Percentiles rank a stretch among this genome's conserved stretches.
phyloP scores from a whole-genome alignment of 2,888 invertebrate genomes.

The Trichogramma evanescens region DNA sequence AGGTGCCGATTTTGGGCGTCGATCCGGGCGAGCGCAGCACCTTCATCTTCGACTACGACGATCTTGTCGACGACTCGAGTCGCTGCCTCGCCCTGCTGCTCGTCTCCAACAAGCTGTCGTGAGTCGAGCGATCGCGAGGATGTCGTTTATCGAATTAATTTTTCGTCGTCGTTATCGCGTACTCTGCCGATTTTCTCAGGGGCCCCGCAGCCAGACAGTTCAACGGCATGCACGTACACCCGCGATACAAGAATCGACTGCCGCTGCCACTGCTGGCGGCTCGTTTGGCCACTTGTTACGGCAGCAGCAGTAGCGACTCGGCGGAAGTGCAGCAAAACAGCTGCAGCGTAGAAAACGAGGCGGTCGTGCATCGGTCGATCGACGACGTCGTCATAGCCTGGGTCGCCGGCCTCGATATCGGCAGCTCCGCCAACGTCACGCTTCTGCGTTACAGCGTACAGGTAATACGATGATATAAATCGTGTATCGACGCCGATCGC shows the following conservation, averaged over 20 bases:
- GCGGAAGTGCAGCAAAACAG: slow-evolving; percentile 9
- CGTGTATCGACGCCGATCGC: neutral
- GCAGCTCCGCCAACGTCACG: slow-evolving; percentile 28
- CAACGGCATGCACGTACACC: slow-evolving; percentile 37
- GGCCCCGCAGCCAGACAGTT: slow-evolving; percentile 37
- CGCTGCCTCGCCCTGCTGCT: slow-evolving; percentile 40
- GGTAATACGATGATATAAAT: slow-evolving; percentile 24
- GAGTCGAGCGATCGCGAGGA: slow-evolving; percentile 24
- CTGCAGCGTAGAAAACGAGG: neutral
- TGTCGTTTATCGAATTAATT: neutral
- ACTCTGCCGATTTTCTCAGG: slow-evolving; percentile 21
- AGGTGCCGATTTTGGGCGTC: slow-evolving; percentile 43
- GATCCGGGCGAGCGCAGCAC: slow-evolving; percentile 40
- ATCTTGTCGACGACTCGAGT: slow-evolving; percentile 35
- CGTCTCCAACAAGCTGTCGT: slow-evolving; percentile 42
- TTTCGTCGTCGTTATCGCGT: too few species aligned
- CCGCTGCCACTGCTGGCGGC: slow-evolving; percentile 41
- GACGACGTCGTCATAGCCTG: slow-evolving; percentile 39
- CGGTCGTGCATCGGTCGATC: slow-evolving; percentile 20
- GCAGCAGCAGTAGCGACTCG: neutral
- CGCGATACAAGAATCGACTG: slow-evolving; percentile 39
- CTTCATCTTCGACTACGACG: slow-evolving; percentile 36
- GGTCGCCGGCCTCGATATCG: slow-evolving; percentile 42
- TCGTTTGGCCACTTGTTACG: slow-evolving; percentile 23
- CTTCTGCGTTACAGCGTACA: slow-evolving; percentile 38